A percentile compares a stretch with the other conserved stretches of the same genome.
phyloP scores from a whole-genome alignment of 2,113 vertebrate genomes.

The Rissa tridactyla region DNA sequence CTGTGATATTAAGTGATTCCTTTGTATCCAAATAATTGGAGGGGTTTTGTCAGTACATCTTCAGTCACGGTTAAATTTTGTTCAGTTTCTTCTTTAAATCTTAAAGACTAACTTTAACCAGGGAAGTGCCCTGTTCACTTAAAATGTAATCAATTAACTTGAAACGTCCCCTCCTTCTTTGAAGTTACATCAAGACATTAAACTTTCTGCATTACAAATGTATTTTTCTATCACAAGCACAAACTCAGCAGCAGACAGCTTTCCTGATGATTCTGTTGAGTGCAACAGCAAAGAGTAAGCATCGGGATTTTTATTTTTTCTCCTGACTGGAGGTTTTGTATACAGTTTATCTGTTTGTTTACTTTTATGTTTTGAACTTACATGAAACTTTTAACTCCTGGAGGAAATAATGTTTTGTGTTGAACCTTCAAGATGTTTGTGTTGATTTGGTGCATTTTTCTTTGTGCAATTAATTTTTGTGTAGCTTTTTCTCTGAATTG shows the following conservation, averaged over 20 bases:
- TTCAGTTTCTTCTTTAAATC: not conserved
- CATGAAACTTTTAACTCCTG: not conserved
- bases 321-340: not conserved
- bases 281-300: not conserved
- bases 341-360: not conserved
- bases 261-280: not conserved
- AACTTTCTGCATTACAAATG: not conserved
- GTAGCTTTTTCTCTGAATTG: not conserved
- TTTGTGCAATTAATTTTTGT: not conserved
- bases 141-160: slow-evolving; percentile 44
- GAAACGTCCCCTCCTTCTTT: not conserved
- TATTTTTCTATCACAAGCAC: not conserved
- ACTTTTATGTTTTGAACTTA: not conserved
- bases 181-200: not conserved
- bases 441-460: not conserved
- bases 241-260: not conserved
- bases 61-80: not conserved
- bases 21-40: not conserved
- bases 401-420: not conserved
- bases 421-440: not conserved
- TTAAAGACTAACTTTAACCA: not conserved
- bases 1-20: not conserved
- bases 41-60: not conserved
- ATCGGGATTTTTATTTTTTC: not conserved
- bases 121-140: slow-evolving; percentile 1